phyloP scores from a whole-genome alignment of 2,797 vertebrate genomes.

The Lycodopsis pacificus region DNA sequence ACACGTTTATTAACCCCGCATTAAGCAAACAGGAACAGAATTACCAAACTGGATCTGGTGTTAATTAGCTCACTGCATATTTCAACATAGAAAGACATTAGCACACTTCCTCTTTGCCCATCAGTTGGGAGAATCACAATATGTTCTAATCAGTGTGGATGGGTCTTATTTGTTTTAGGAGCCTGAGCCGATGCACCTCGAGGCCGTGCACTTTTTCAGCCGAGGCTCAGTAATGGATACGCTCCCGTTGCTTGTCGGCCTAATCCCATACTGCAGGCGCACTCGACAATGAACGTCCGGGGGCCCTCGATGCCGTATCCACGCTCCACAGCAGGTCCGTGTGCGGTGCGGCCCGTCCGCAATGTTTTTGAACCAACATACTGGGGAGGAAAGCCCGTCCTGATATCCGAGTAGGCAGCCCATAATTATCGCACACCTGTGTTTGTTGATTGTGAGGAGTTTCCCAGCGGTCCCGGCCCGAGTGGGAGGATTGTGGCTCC shows the following conservation, averaged over 20 bases:
- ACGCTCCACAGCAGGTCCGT: constrained; percentile 58
- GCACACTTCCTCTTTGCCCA: constrained; percentile 66
- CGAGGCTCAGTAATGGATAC: constrained; percentile 58
- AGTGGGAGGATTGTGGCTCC: constrained; percentile 82
- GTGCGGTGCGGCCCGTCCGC: constrained; percentile 52
- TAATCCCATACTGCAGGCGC: constrained; percentile 62
- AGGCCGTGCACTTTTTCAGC: constrained; percentile 63
- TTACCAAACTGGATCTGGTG: constrained; percentile 63
- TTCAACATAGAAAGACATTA: constrained; percentile 62
- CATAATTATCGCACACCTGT: constrained; percentile 86
- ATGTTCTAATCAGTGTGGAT: constrained; percentile 74
- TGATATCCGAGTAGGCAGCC: constrained; percentile 81
- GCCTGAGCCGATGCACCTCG: constrained; percentile 63
- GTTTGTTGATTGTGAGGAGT: constrained; percentile 84
- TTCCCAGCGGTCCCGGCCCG: constrained; percentile 79
- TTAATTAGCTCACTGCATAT: constrained; percentile 68
- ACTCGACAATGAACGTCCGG: constrained; percentile 61
- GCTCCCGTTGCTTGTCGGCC: constrained; percentile 45
- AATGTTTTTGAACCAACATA: constrained; percentile 75
- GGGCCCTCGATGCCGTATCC: constrained; percentile 57
- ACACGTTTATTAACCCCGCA: constrained; percentile 33
- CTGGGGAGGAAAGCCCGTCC: constrained; percentile 71
- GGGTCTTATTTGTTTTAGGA: constrained; percentile 70
- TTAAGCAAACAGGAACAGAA: constrained; percentile 52
- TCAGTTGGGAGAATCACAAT: constrained; percentile 67